Base-by-base conservation (phyloP, 2,113 vertebrate species). In the Clarias macrocephalus region DNA sequence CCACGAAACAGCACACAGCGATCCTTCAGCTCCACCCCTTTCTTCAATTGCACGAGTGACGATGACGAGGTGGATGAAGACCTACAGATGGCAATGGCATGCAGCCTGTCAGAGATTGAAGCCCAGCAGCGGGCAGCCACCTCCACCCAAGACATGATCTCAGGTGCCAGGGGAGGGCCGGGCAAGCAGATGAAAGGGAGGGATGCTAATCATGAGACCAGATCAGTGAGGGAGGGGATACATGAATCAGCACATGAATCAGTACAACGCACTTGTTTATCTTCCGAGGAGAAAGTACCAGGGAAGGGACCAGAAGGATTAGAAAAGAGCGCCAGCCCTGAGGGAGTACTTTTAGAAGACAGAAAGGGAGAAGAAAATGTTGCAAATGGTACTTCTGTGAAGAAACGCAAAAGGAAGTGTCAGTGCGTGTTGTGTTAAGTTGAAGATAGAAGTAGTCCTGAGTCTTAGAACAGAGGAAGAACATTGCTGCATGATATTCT, bases 91-190 rank as follows among this genome's bases (percentile, higher is more conserved):
- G 98, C 98, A 86, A 96, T 99, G 96, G 98, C 98, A 70, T 99
- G 95, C 95, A 99, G 98, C 94, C 94, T 99, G 85, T 99, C 98
- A 2, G 98, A 99, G 95, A 96, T 97, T 96, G 98, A 99, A 90
- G 95, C 95, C 90, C 95, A 96, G 94, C 96, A 96, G 94, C 94
- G 91, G 82, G 95, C 96, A 93, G 95, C 96, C 93, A 94, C 91
- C 92, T 62, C 87, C 76, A 68, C 88, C 75, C 87, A 92, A 16
- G 90, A 94, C 93, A 85, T 90, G 92, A 94, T 95, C 92, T 92
- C 94, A 96, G 95, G 95, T 95, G 94, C 93, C 90, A 87, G 82
- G 93, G 92, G 9, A 82, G 86, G 88, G 86, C 66, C 80, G 88
- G 87, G 23, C 16, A 80, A 52, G 65, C 52, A 54, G 59, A 33